Base-by-base conservation (phyloP, 2,888 invertebrate genomes). In the Agrypnus murinus region DNA sequence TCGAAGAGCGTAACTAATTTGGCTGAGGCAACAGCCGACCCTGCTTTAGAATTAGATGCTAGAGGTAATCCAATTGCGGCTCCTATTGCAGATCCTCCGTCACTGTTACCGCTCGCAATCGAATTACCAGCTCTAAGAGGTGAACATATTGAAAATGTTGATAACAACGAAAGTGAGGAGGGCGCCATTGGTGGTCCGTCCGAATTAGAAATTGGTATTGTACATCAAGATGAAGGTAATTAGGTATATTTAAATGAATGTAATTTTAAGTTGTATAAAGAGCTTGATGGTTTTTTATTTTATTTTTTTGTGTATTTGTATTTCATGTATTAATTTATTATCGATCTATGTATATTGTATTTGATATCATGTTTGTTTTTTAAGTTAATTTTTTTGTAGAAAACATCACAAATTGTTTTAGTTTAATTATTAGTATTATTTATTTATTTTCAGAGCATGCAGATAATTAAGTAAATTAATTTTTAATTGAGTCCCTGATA, bases 1-100 rank as follows among this genome's bases (percentile, higher is more conserved):
- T 97, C 97, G 2, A 98, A 99, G 83, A 97, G 97, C 0, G 97
- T 98, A 31, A 98, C 98, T 8, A 98, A 99, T 86, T 87, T 99
- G 73, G 97, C 97, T 0, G 97, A 97, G 80, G 97, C 97, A 0
- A 95, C 96, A 0, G 97, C 97, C 0, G 97, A 97, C 85, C 96
- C 96, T 0, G 93, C 91, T 0, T 87, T 93, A 15, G 89, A 89
- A 78, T 87, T 91, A 75, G 91, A 91, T 75, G 86, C 91, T n/a
- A 89, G 90, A 58, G 89, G 89, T 8, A 90, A 84, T 74, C 83
- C 83, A 3, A 82, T 84, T 9, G 75, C 78, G 5, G 76, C 78
- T 9, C 78, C 79, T 6, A 77, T 36, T 87, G 87, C 36, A 69
- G 80, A 10, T 66, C 79, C 8, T 71, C 82, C 48, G 78, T 71